These are phyloP conservation scores for Sciurus vulgaris DNA, from an alignment of 2,797 vertebrate species.

Conservation along the genomic window DNA sequence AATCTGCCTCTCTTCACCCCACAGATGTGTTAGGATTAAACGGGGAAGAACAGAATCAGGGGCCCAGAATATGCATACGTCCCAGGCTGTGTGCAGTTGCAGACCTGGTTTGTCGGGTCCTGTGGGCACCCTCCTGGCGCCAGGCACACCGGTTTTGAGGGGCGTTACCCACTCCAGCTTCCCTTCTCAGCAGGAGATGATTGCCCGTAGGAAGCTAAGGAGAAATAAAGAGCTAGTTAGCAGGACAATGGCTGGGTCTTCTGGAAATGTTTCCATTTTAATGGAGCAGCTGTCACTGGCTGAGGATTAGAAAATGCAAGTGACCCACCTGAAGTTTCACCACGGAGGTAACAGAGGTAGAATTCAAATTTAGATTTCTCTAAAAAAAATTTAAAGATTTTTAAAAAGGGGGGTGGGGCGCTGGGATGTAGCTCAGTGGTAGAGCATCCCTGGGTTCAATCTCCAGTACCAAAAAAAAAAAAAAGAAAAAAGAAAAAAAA, in stretches of 20 bases:
- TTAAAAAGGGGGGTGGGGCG: too few species aligned
- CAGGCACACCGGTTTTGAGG: too few species aligned
- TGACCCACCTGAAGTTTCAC: neutral
- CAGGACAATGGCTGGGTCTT: neutral
- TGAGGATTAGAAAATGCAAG: slow-evolving; percentile 8
- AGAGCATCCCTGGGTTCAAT: too few species aligned
- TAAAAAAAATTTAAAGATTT: too few species aligned
- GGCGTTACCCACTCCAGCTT: neutral
- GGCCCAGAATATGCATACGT: too few species aligned
- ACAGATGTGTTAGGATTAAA: too few species aligned
- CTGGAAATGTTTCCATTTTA: neutral
- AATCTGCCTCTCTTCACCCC: too few species aligned
- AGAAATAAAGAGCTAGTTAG: neutral
- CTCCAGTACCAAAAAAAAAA: too few species aligned
- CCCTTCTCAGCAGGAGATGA: neutral
- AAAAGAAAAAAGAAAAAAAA: too few species aligned
- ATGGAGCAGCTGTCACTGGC: neutral
- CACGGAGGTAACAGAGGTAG: neutral
- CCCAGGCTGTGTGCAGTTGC: neutral
- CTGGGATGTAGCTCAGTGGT: too few species aligned
- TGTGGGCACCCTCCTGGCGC: neutral
- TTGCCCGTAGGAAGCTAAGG: neutral
- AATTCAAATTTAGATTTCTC: slow-evolving; percentile 46
- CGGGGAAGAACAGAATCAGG: too few species aligned
- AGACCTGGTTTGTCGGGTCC: neutral